A percentile compares a stretch with the other conserved stretches of the same genome.
Conservation (phyloP, 35 echinoderm and acorn worm species). For the Acanthaster planci region DNA sequence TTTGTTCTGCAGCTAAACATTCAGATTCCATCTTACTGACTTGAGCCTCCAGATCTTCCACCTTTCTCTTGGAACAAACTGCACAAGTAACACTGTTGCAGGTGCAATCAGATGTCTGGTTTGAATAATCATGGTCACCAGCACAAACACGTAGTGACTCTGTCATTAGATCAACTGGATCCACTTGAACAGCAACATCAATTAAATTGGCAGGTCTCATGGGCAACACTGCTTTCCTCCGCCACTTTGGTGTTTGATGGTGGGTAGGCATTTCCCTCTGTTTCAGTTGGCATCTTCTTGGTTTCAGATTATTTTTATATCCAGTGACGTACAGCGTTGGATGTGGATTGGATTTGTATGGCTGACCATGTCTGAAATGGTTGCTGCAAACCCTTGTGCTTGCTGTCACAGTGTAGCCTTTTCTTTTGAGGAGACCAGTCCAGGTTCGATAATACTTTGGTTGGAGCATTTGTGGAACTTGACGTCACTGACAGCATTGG, state of each 20-base stretch:
- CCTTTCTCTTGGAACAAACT: neutral
- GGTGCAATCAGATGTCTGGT: conserved; percentile 10
- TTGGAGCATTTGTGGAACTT: conserved; percentile 31
- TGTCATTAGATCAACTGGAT: neutral
- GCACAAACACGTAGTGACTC: neutral
- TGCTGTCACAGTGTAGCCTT: neutral
- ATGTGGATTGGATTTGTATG: conserved; percentile 30
- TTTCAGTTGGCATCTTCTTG: conserved; percentile 27
- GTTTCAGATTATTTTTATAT: conserved; percentile 5
- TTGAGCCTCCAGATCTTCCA: neutral
- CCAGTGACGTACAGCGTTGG: conserved; percentile 45
- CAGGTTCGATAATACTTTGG: neutral
- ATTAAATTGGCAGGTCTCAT: neutral
- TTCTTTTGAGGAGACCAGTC: conserved; percentile 17
- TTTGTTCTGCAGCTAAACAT: neutral
- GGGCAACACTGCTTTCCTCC: neutral
- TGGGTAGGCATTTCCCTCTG: conserved; percentile 4
- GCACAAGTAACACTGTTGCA: neutral
- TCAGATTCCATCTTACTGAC: conserved; percentile 2
- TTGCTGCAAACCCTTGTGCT: conserved; percentile 52
- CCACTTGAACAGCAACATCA: conserved; percentile 23
- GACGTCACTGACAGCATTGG: conserved; percentile 6
- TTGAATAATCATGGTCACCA: conserved; percentile 25
- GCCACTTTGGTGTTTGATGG: conserved; percentile 33
- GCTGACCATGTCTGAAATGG: conserved; percentile 46